These are phyloP conservation scores for Pangasius larnaudii DNA, from an alignment of 2,797 vertebrate genomes.

Conservation along the genomic window DNA sequence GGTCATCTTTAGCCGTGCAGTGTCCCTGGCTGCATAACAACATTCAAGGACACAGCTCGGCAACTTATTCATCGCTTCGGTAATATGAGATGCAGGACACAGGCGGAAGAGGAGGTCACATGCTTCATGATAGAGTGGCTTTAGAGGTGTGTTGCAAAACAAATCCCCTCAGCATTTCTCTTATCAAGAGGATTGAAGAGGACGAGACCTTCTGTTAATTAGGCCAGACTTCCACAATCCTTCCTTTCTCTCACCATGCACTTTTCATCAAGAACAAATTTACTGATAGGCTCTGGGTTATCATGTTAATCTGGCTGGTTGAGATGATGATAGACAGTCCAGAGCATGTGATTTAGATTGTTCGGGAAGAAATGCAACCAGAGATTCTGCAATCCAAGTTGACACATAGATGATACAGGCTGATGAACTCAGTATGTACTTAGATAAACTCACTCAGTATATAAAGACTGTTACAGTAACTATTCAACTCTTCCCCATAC, in stretches of 20 bases:
- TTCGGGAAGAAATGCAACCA: slow-evolving; percentile 18
- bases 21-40: slow-evolving; percentile 24
- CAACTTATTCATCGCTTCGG: slow-evolving; percentile 67
- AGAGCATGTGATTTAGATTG: slow-evolving; percentile 16
- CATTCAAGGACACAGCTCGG: slow-evolving; percentile 67
- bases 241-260: slow-evolving; percentile 64
- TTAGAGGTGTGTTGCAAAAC: slow-evolving; percentile 63
- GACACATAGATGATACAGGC: neutral
- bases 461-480: neutral
- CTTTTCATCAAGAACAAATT: slow-evolving; percentile 80
- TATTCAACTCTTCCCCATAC: neutral
- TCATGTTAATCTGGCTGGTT: slow-evolving; percentile 21
- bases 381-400: neutral
- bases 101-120: slow-evolving; percentile 67
- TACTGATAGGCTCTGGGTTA: slow-evolving; percentile 52
- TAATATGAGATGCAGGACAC: slow-evolving; percentile 68
- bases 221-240: slow-evolving; percentile 63
- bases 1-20: neutral
- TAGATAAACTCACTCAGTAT: neutral
- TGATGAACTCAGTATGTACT: neutral
- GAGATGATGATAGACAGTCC: slow-evolving; percentile 58
- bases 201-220: slow-evolving; percentile 75
- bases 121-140: slow-evolving; percentile 70
- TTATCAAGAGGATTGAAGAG: neutral
- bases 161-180: neutral